A percentile compares a stretch with the other conserved stretches of the same genome.
Evolutionary conservation across 2,888 invertebrate species (phyloP).

Genomic region (Watsonalla cultraria): DNA sequence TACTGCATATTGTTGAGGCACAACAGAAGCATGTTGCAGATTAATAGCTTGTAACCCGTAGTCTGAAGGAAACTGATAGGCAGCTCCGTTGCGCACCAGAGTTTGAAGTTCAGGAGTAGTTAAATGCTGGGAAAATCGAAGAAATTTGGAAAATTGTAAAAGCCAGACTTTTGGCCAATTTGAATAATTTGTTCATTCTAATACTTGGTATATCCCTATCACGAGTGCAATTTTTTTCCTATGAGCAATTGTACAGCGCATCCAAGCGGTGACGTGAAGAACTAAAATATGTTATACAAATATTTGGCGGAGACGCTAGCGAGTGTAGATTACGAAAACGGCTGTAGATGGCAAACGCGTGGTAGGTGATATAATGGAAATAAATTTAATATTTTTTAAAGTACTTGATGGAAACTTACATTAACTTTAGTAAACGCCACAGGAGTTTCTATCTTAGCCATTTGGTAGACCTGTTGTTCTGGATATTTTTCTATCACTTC

Average conservation of each 20-base stretch:
- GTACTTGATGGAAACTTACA: conserved; percentile 30
- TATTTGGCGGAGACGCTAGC: too few relatives aligned
- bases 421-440: conserved; percentile 60
- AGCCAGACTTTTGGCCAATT: not conserved
- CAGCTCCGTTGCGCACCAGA: conserved; percentile 56
- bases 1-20: conserved; percentile 52
- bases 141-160: conserved; percentile 1
- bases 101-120: conserved; percentile 61
- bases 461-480: conserved; percentile 42
- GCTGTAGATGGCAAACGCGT: too few relatives aligned
- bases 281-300: too few relatives aligned
- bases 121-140: conserved; percentile 32
- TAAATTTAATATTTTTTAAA: too few relatives aligned
- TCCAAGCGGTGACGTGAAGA: too few relatives aligned
- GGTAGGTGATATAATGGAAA: too few relatives aligned
- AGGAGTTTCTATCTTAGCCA: conserved; percentile 56
- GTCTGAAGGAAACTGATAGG: conserved; percentile 63
- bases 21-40: conserved; percentile 59
- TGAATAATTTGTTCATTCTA: not conserved
- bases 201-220: too few relatives aligned
- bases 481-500: conserved; percentile 64
- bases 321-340: too few relatives aligned
- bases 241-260: too few relatives aligned
- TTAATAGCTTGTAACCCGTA: conserved; percentile 62
- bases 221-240: too few relatives aligned